These are phyloP conservation scores for Eidolon helvum DNA, from an alignment of 2,113 vertebrate species.

Conservation along the genomic window DNA sequence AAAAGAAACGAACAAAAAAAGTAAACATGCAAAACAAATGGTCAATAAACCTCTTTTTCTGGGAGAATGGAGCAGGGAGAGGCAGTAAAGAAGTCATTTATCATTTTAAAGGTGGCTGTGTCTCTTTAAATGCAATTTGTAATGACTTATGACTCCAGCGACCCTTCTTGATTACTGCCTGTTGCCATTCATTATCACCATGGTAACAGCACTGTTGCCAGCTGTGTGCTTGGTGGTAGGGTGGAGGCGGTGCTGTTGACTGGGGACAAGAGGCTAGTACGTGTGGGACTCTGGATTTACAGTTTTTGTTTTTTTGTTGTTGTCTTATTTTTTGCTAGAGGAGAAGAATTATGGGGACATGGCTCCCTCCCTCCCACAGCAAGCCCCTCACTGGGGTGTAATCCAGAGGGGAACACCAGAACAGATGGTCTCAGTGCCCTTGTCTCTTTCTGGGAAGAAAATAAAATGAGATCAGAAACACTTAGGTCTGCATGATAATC, in stretches of 20 bases:
- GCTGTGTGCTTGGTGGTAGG: slow-evolving; percentile 59
- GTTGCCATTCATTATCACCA: slow-evolving; percentile 75
- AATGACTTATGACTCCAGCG: slow-evolving; percentile 75
- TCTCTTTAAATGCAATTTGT: slow-evolving; percentile 71
- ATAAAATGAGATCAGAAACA: slow-evolving; percentile 46
- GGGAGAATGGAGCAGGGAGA: neutral
- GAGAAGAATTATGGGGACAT: neutral
- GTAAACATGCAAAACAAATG: slow-evolving; percentile 14
- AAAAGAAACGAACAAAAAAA: neutral
- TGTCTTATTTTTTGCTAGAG: neutral
- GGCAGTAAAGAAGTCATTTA: slow-evolving; percentile 30
- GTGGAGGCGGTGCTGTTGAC: slow-evolving; percentile 18
- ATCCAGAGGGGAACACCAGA: neutral
- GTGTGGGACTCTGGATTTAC: slow-evolving; percentile 30
- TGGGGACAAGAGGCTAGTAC: slow-evolving; percentile 47
- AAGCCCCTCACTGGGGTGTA: neutral
- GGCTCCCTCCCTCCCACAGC: neutral
- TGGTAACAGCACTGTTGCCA: slow-evolving; percentile 75
- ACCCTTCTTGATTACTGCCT: slow-evolving; percentile 75
- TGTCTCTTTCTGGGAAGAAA: slow-evolving; percentile 43
- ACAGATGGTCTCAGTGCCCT: slow-evolving; percentile 53
- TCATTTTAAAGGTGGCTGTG: slow-evolving; percentile 54
- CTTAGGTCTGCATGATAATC: slow-evolving; percentile 37
- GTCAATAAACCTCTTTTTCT: neutral
- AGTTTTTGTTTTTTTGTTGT: neutral